Evolutionary conservation across 2,113 vertebrate genomes (phyloP), one percentile per base, ranked within the genome.

Genomic region (Ictidomys tridecemlineatus): DNA sequence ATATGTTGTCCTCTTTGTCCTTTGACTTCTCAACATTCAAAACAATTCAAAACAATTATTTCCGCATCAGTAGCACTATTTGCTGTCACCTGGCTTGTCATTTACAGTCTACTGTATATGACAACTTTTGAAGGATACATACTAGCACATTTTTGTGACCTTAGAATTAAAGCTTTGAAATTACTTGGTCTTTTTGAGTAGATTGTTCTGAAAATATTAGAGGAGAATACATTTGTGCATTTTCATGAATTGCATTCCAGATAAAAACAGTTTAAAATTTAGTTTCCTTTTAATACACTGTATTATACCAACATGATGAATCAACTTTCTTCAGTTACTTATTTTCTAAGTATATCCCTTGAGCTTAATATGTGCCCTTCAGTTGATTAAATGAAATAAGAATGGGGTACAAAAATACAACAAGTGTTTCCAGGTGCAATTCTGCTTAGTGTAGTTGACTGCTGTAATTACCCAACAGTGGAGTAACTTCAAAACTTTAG

Each of bases 41-140:
- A 95, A 74, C 56, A 94, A 85, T 92, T 82, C 67, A 87, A 86
- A 96, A 77, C 45, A 93, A 96, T 97, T 85, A 96, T 92, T 94
- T 96, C 94, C 93, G 80, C 89, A 93, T 91, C 85, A 85, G 80
- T 85, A 95, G 30, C 67, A 88, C 26, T 89, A 20, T 92, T 90
- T 61, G 12, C 45, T 77, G 58, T 88, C 77, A 74, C 51, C 20
- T 72, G 8, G 28, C 84, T 87, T 95, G 88, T 88, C 85, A 94
- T 88, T 92, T 96, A 63, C 8, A 96, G 72, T 30, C 28, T 86
- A n/a, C 4, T 83, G 4, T 76, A n/a, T 77, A 18, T 90, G 85
- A 95, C 53, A 89, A 78, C 20, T 76, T 89, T 86, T 93, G 67
- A 96, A 80, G 37, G 51, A 58, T 82, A 65, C 30, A 90, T 70